Percentiles rank a stretch among this genome's conserved stretches.
Evolutionary conservation across 2,888 invertebrate genomes (phyloP).

Genomic region (Pilophorus perplexus): DNA sequence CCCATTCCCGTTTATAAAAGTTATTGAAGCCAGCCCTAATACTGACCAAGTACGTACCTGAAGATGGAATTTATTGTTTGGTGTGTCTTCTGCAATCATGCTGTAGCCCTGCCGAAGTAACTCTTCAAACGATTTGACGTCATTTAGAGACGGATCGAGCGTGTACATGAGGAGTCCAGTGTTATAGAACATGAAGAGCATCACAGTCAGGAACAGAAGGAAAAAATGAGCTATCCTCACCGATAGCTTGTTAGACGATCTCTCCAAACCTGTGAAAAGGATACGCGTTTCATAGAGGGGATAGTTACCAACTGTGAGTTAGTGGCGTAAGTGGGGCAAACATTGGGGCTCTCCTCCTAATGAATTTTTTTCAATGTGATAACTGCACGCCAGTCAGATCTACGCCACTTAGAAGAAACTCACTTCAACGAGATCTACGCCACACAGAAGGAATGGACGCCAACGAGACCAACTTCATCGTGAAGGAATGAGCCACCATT

Average conservation of each 20-base stretch:
- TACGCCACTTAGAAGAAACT: too few relatives aligned
- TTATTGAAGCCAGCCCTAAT: not conserved
- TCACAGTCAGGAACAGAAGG: slow-evolving; percentile 17
- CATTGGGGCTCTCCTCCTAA: too few relatives aligned
- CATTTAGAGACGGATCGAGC: slow-evolving; percentile 17
- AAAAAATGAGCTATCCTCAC: slow-evolving; percentile 29
- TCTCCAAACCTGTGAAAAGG: slow-evolving; percentile 11
- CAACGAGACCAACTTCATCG: too few relatives aligned
- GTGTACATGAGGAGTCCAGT: slow-evolving; percentile 14
- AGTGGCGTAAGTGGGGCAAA: not conserved
- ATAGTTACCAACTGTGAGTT: not conserved
- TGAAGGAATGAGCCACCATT: too few relatives aligned
- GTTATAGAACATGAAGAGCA: slow-evolving; percentile 26
- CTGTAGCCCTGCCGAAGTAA: not conserved
- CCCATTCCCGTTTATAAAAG: too few relatives aligned
- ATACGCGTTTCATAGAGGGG: not conserved
- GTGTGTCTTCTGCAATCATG: slow-evolving; percentile 25
- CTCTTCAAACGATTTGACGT: slow-evolving; percentile 16
- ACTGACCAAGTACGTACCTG: slow-evolving; percentile 3
- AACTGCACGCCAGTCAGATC: too few relatives aligned
- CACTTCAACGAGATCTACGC: too few relatives aligned
- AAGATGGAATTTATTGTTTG: slow-evolving; percentile 22
- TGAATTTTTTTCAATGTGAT: too few relatives aligned
- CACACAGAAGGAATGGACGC: too few relatives aligned
- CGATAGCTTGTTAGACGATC: slow-evolving; percentile 12